Conservation (phyloP, 2,113 vertebrate species). For the Stigmatopora nigra region DNA sequence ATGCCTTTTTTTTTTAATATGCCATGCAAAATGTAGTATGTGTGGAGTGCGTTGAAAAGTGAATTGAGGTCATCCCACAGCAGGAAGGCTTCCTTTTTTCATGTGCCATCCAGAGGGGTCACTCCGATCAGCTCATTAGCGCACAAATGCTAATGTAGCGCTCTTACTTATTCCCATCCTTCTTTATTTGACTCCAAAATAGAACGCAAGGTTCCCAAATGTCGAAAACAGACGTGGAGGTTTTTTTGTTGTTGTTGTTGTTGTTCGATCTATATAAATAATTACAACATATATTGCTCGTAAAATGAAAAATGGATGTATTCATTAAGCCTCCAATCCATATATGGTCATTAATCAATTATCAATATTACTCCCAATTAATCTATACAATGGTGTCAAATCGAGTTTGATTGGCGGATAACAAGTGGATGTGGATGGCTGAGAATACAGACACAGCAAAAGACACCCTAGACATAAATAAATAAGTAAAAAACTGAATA, state of each 20-base stretch:
- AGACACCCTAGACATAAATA: too few species aligned
- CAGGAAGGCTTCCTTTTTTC: constrained; percentile 79
- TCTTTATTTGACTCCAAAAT: constrained; percentile 18
- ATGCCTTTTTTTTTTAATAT: constrained; percentile 62
- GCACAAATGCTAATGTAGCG: constrained; percentile 76
- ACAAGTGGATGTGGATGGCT: too few species aligned
- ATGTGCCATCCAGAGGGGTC: constrained; percentile 84
- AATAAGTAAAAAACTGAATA: too few species aligned
- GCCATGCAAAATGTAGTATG: constrained; percentile 66
- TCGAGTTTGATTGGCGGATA: too few species aligned
- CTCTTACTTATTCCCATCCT: constrained; percentile 14
- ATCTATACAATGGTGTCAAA: too few species aligned
- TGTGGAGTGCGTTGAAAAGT: constrained; percentile 69
- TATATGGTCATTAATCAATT: too few species aligned
- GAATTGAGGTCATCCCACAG: constrained; percentile 81
- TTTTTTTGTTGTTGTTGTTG: neutral
- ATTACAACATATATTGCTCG: too few species aligned
- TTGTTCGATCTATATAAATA: neutral
- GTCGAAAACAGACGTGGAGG: neutral
- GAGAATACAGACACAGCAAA: too few species aligned
- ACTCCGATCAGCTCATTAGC: constrained; percentile 82
- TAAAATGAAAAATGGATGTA: too few species aligned
- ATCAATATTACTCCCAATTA: too few species aligned
- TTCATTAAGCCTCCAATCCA: too few species aligned
- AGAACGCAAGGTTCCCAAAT: neutral